Conservation (phyloP, 1,140 invertebrate species). For the Euschistus heros region DNA sequence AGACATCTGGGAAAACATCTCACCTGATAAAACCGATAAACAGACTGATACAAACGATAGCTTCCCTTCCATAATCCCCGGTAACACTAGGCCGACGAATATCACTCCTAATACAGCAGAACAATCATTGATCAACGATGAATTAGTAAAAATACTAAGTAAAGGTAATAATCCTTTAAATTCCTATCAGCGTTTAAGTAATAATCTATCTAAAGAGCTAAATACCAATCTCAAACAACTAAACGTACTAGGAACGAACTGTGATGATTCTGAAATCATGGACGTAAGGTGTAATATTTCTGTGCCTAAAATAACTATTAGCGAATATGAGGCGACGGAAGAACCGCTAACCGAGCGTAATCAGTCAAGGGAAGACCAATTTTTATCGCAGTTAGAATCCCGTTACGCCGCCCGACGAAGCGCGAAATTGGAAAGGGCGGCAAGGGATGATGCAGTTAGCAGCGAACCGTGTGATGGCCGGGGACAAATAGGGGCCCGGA, state of each 20-base stretch:
- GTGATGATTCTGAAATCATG: no score
- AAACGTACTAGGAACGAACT: background rate
- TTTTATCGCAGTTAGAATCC: slow-evolving; percentile 10
- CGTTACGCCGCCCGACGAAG: background rate
- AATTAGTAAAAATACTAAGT: no score
- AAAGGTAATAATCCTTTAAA: background rate
- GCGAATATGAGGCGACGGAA: no score
- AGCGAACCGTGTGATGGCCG: slow-evolving; percentile 3
- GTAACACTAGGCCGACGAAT: no score
- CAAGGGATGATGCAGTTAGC: background rate
- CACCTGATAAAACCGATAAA: no score
- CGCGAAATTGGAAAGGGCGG: background rate
- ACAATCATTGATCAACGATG: no score
- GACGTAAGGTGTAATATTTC: no score
- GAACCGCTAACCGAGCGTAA: background rate
- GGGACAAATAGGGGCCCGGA: background rate
- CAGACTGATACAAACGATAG: no score
- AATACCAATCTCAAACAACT: background rate
- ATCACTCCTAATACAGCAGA: no score
- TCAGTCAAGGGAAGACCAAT: background rate
- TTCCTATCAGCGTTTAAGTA: background rate
- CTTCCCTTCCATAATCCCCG: no score
- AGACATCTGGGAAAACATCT: no score
- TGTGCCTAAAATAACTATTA: no score
- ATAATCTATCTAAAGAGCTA: background rate